A percentile compares a stretch with the other conserved stretches of the same genome.
Evolutionary conservation across 2,113 vertebrate genomes (phyloP).

Genomic region (Dipodomys spectabilis): DNA sequence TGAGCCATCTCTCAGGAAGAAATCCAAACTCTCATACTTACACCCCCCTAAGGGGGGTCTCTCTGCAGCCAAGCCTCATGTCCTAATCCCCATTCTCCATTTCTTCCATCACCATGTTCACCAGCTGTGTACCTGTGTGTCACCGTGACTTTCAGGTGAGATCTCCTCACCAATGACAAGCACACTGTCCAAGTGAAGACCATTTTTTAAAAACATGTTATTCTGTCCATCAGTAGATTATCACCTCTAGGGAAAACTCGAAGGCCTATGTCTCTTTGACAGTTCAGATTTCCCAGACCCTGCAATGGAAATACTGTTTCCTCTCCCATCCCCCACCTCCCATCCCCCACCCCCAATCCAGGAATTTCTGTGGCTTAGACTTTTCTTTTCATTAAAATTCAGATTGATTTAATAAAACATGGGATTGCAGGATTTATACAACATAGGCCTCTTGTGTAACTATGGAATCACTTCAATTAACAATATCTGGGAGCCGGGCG

Average conservation of each 20-base stretch:
- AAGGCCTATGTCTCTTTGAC: neutral
- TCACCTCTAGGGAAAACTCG: conserved; percentile 44
- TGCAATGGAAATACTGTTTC: conserved; percentile 16
- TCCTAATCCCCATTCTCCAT: neutral
- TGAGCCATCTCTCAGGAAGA: neutral
- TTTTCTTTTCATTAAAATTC: conserved; percentile 85
- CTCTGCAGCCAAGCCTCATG: neutral
- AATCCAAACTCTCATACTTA: neutral
- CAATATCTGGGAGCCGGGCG: neutral
- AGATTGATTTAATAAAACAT: conserved; percentile 88
- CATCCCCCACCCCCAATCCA: conserved; percentile 9
- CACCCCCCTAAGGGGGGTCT: too few relatives aligned
- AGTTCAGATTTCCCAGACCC: neutral
- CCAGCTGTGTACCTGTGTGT: neutral
- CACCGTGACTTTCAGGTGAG: neutral
- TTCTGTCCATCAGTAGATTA: neutral
- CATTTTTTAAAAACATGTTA: conserved; percentile 5
- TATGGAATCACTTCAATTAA: conserved; percentile 75
- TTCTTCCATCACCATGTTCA: neutral
- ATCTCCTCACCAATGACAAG: neutral
- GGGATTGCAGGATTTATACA: conserved; percentile 80
- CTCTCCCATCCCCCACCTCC: neutral
- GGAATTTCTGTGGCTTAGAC: conserved; percentile 73
- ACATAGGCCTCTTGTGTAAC: conserved; percentile 70
- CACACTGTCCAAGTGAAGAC: neutral